Conservation (phyloP, 2,113 vertebrate species). For the Lontra canadensis region DNA sequence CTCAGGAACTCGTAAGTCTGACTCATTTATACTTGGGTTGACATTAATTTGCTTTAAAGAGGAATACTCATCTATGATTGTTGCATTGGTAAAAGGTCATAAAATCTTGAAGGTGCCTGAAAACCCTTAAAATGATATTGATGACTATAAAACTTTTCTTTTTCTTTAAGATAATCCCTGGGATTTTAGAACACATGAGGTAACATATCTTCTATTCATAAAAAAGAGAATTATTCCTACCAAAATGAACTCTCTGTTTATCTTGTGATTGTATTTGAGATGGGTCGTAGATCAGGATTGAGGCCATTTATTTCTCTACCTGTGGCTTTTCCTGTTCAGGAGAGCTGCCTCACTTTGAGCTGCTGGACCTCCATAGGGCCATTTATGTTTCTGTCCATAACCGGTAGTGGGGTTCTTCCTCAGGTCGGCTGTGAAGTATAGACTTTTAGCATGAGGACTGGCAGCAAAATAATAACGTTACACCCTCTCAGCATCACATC, state of each 20-base stretch:
- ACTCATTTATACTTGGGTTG: constrained; percentile 41
- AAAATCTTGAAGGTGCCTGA: neutral
- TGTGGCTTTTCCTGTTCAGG: neutral
- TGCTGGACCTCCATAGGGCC: neutral
- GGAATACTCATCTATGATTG: neutral
- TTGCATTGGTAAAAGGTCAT: constrained; percentile 2
- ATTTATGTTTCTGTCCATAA: neutral
- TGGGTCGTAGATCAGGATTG: neutral
- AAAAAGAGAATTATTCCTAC: neutral
- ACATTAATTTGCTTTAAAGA: constrained; percentile 61
- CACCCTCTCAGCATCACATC: neutral
- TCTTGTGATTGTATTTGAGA: neutral
- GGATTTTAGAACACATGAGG: neutral
- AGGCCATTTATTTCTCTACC: neutral
- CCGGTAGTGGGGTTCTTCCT: neutral
- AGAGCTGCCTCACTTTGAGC: neutral
- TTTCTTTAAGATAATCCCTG: constrained; percentile 1
- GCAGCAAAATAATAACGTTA: neutral
- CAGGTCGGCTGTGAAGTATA: neutral
- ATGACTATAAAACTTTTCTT: neutral
- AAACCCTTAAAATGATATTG: neutral
- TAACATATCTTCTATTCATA: neutral
- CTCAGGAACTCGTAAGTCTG: neutral
- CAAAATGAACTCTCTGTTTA: neutral
- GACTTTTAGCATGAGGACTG: neutral